Percentiles rank a stretch among this genome's conserved stretches.
These are phyloP conservation scores for Anolis sagrei DNA, from an alignment of 2,113 vertebrate genomes.

Conservation along the genomic window DNA sequence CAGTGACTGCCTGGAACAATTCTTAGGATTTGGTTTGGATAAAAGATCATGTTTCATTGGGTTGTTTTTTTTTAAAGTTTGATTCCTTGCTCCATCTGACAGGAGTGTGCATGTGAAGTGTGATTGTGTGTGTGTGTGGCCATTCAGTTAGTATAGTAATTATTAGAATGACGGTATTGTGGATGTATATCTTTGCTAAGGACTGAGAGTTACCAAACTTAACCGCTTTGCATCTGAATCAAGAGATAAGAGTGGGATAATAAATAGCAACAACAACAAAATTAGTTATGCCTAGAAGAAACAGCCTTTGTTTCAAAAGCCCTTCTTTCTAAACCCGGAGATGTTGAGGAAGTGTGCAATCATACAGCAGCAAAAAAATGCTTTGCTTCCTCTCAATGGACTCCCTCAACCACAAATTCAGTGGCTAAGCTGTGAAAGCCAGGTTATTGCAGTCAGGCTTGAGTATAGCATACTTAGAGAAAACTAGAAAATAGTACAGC, in stretches of 20 bases:
- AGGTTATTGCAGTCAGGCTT: neutral
- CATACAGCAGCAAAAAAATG: neutral
- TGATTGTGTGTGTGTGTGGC: neutral
- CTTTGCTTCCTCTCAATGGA: neutral
- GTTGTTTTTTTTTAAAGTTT: neutral
- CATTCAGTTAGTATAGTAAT: neutral
- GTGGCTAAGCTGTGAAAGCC: neutral
- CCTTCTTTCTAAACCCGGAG: neutral
- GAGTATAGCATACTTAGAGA: too few species aligned
- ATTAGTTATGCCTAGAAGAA: neutral
- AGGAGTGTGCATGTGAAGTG: neutral
- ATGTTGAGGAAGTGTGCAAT: neutral
- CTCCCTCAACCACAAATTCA: neutral
- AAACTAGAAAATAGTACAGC: too few species aligned
- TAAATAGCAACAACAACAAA: too few species aligned
- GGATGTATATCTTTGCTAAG: too few species aligned
- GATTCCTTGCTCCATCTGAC: neutral
- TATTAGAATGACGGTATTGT: neutral
- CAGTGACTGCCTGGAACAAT: fast-evolving
- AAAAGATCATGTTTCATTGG: slow-evolving; percentile 3
- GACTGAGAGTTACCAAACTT: too few species aligned
- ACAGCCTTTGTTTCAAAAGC: neutral
- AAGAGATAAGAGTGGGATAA: too few species aligned
- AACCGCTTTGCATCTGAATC: too few species aligned
- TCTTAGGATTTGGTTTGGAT: slow-evolving; percentile 23